Conservation (phyloP, 1,140 invertebrate genomes). For the Leptinotarsa undecemlineata region DNA sequence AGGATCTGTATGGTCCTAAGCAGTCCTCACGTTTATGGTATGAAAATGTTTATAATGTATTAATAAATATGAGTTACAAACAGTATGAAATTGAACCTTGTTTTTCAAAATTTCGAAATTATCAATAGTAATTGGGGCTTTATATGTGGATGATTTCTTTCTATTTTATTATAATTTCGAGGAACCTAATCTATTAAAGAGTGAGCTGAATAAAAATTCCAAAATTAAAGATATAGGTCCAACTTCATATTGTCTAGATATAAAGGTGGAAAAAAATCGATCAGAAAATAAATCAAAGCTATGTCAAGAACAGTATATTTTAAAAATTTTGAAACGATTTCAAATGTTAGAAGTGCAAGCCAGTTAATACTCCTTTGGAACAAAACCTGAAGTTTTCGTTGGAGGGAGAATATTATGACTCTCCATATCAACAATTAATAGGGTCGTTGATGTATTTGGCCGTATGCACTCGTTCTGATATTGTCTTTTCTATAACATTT, state of each 20-base stretch:
- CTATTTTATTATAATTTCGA: constrained; percentile 46
- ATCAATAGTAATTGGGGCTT: constrained; percentile 41
- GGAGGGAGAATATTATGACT: constrained; percentile 33
- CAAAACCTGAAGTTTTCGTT: constrained; percentile 32
- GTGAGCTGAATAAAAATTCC: constrained; percentile 38
- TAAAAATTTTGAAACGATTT: constrained; percentile 48
- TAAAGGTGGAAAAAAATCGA: constrained; percentile 50
- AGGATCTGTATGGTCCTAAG: constrained; percentile 56
- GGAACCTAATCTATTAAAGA: constrained; percentile 37
- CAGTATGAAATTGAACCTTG: constrained; percentile 46
- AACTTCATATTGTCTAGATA: constrained; percentile 35
- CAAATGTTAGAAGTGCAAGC: constrained; percentile 52
- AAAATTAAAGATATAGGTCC: constrained; percentile 46
- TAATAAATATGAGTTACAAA: constrained; percentile 42
- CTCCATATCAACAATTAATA: constrained; percentile 36
- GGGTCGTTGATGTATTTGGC: constrained; percentile 35
- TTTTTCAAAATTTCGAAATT: constrained; percentile 39
- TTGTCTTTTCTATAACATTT: constrained; percentile 30
- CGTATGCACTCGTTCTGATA: constrained; percentile 32
- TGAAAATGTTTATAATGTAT: constrained; percentile 43
- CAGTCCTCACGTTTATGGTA: constrained; percentile 56
- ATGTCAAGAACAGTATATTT: constrained; percentile 50
- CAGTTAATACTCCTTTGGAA: constrained; percentile 49
- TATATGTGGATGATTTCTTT: constrained; percentile 53
- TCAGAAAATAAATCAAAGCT: constrained; percentile 43